Evolutionary conservation across 1,140 invertebrate species (phyloP), one percentile per base, ranked within the genome.

Genomic region (Agraylea sexmaculata): DNA sequence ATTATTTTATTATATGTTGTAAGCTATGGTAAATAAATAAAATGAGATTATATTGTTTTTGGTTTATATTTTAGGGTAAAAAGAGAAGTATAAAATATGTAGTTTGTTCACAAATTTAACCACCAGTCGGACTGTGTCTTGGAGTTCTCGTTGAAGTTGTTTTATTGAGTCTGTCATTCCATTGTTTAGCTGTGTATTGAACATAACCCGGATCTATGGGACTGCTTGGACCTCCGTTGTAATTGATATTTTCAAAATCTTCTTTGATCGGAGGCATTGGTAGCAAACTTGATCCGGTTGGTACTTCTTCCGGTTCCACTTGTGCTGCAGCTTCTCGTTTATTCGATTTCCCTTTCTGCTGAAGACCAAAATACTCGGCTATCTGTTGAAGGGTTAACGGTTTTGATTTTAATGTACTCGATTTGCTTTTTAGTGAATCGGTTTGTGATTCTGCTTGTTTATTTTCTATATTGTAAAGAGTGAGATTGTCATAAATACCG

Each of bases 141-240:
- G 74, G 74, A 10, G 75, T 76, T 46, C 71, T 68, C 43, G 62
- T 55, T 23, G 57, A 62, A 18, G 43, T 35, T 13, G 64, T 62
- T 20, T 45, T 13, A 41, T 62, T 52, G n/a, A 59, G 41, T 16
- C 57, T 62, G 18, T 73, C 67, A 2, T 74, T 73, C 77, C 78
- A 80, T 42, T 72, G 70, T 45, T 69, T 71, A 2, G 73, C 77
- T 8, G 75, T 73, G 45, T 79, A 78, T 53, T 76, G 71, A 0
- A 80, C 78, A 43, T 71, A 80, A 25, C 78, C 78, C 0, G 76
- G 77, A 52, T 80, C 76, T 0, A 67, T 73, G 1, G 77, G 74
- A 10, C 74, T 73, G 0, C 71, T 74, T 3, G 55, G 75, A 37
- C 65, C 62, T 43, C 39, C 42, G 23, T 43, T 42, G n/a, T 35